Evolutionary conservation across 2,888 invertebrate species (phyloP), one percentile per base, ranked within the genome.

Genomic region (Tetramorium bicarinatum): DNA sequence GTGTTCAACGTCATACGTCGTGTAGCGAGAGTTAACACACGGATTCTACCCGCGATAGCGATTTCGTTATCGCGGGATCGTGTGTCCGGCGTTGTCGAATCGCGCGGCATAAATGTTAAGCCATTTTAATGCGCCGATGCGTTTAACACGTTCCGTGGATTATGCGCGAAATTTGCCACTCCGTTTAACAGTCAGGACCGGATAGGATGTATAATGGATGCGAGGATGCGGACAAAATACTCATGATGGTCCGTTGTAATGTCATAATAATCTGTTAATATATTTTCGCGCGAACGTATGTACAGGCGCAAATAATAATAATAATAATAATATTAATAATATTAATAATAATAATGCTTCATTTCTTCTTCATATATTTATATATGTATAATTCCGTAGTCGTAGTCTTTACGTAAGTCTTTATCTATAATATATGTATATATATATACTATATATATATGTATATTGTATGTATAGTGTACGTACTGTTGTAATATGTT

Each of bases 221-320:
- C 84, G 62, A 61, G 64, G 64, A 66, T 59, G 76, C 61, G 44
- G 64, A 85, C 76, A 72, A 81, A 87, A 90, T 52, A 88, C 83
- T 80, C 84, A 85, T 74, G 67, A 67, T 74, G 82, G 54, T 64
- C 82, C 81, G 52, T 90, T 84, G 89, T 90, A 90, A 90, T 88
- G 92, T 94, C 91, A 93, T 95, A 94, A 93, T 95, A 95, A 94
- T 94, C 91, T 94, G 93, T 93, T 93, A 92, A 94, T 95, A 94
- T 95, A 94, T 95, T 94, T 94, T 94, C 93, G 94, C 94, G 94
- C 93, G 92, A 93, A 91, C 95, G 94, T 95, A 91, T 94, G 95
- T 95, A 95, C 93, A 67, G 44, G 93, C 94, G 93, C 94, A 94
- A 94, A 94, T 94, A 93, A 94, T 94, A 93, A 92, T 94, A 92